Percentiles rank a stretch among this genome's conserved stretches.
Evolutionary conservation across 2,797 vertebrate genomes (phyloP).

Genomic region (Mycteria americana): DNA sequence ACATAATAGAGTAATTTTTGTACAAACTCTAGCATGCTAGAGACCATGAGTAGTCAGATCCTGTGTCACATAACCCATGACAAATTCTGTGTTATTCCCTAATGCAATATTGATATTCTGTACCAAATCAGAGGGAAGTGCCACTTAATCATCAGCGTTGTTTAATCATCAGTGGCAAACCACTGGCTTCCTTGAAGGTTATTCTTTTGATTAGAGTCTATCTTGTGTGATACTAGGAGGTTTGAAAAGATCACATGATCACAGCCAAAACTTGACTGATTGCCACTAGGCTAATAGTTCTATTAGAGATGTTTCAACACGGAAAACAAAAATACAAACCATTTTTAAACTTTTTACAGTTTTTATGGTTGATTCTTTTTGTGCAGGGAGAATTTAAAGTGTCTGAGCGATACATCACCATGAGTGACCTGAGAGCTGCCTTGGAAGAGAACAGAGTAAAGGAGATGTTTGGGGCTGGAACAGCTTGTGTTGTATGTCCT

Average conservation of each 20-base stretch:
- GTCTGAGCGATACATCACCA: constrained; percentile 85
- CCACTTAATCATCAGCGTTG: background rate
- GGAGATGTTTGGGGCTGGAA: constrained; percentile 92
- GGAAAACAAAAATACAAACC: background rate
- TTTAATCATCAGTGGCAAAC: background rate
- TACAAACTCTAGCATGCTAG: background rate
- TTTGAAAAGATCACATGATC: background rate
- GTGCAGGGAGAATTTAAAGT: constrained; percentile 87
- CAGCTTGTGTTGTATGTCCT: constrained; percentile 86
- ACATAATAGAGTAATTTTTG: background rate
- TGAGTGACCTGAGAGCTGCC: constrained; percentile 80
- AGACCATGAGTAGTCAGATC: background rate
- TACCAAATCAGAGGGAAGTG: background rate
- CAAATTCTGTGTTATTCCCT: background rate
- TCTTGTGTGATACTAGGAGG: background rate
- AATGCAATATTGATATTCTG: background rate
- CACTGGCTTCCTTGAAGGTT: background rate
- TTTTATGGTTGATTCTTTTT: background rate
- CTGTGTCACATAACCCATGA: background rate
- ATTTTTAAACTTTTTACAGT: background rate
- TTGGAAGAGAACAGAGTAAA: constrained; percentile 81
- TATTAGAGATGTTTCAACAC: background rate
- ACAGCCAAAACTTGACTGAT: background rate
- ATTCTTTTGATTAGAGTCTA: background rate
- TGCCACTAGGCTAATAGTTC: background rate